Base-by-base conservation (phyloP, 1,140 invertebrate genomes). In the Drosophila lowei region DNA sequence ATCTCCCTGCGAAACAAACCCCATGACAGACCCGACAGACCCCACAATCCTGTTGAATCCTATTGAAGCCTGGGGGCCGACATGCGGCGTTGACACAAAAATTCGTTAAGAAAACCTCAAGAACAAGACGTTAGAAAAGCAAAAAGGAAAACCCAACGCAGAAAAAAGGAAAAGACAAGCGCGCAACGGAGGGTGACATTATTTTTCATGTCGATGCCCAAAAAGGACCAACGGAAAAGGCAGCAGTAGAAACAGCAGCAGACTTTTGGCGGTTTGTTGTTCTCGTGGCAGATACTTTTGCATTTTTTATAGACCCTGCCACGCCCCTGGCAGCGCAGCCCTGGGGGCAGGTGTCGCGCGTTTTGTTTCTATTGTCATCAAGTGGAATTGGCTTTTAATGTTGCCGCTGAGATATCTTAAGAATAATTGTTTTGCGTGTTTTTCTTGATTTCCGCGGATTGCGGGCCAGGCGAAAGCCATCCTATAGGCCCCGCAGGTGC, bases 381-480 rank as follows among this genome's bases (percentile, higher is more conserved):
- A 80, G 72, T 83, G 80, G 88, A 90, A 91, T 91, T 91, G 90
- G 90, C 88, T 90, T 91, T 91, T 91, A 91, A 91, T 91, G 90
- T 90, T 91, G 90, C 90, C 89, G 83, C 68, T 74, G 90, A 91
- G 90, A 90, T 91, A 90, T 85, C 81, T 91, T 91, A 90, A 91
- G 90, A 91, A 90, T 91, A 91, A 91, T 91, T 91, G 89, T 91
- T 91, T 90, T 89, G 89, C 85, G 79, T 90, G 85, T 91, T 90
- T 88, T 80, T 74, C 71, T 74, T 84, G 85, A 80, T 81, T 79
- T 86, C 72, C 53, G 38, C 60, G 38, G 42, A 50, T 65, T 62
- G 63, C 6, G 34, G 11, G 34, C 11, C 34, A 13, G 34, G 34
- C 34, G n/a, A 44, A n/a, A 43, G 28, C 23, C 23, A 63, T 59